Base-by-base conservation (phyloP, 2,888 invertebrate genomes). In the Steinernema carpocapsae region DNA sequence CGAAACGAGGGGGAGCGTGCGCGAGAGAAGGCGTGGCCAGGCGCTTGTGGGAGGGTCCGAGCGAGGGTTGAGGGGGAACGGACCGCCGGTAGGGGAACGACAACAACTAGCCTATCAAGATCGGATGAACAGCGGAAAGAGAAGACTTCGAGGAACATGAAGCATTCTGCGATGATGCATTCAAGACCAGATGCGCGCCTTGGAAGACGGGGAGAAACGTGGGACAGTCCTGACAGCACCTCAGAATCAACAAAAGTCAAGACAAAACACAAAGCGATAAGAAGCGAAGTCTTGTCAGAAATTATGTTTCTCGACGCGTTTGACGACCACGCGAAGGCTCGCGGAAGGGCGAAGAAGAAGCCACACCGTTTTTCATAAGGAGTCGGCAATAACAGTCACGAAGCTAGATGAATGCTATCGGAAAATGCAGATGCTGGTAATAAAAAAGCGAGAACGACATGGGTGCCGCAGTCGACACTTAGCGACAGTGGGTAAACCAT, bases 401-500 rank as follows among this genome's bases (percentile, higher is more conserved):
- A 48, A 48, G 4, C 19, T 48, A 48, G 48, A 10, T n/a, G 17
- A 26, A 56, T 56, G 56, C 56, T 56, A 26, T 56, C 56, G 56
- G 56, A 4, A 22, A 56, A 14, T 24, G 26, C 4, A 56, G 56
- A 56, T 56, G 22, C 56, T 26, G 26, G 56, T 26, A 56, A 56
- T 56, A 56, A 56, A 56, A 56, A 56, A 56, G 56, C 56, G 24
- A 56, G 56, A 56, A 56, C 56, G 56, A 56, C 56, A 56, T 26
- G 56, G 56, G 56, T 56, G 56, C 56, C 56, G 56, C 56, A 56
- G 56, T 7, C 22, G 56, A 26, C 26, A 24, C 56, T 56, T 56
- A 56, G 56, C 56, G 56, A 56, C 56, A 56, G 56, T 56, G 56
- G 56, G 56, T 26, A 56, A 56, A 56, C 56, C 56, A 6, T 26